These are phyloP conservation scores for Crepidodera aurea DNA, from an alignment of 2,888 invertebrate species.

Conservation along the genomic window DNA sequence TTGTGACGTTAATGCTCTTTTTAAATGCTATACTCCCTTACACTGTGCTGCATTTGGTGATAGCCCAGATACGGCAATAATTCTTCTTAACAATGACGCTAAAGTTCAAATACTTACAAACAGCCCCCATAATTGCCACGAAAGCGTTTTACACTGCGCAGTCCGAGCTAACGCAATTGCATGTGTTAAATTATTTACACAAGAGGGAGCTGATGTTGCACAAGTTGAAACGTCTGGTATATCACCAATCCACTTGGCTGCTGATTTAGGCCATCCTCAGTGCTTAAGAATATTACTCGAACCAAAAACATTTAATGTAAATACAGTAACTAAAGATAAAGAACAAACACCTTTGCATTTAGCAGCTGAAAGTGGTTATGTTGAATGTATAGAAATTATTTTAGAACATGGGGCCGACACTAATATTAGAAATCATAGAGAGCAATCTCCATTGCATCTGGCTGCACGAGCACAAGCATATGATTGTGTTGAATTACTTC, in stretches of 20 bases:
- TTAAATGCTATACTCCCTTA: constrained; percentile 80
- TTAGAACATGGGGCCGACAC: constrained; percentile 79
- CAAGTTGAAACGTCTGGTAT: constrained; percentile 78
- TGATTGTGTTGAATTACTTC: constrained; percentile 80
- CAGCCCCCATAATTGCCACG: constrained; percentile 69
- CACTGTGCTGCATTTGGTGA: constrained; percentile 93
- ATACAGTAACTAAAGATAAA: constrained; percentile 76
- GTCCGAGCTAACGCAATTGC: constrained; percentile 85
- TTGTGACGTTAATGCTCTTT: constrained; percentile 73
- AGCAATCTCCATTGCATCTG: constrained; percentile 85
- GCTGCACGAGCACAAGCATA: constrained; percentile 82
- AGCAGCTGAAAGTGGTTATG: constrained; percentile 87
- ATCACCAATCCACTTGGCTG: constrained; percentile 82
- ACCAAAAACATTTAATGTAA: constrained; percentile 75
- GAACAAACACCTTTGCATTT: constrained; percentile 84
- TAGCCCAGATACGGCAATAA: constrained; percentile 79
- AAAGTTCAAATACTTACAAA: constrained; percentile 72
- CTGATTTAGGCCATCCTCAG: constrained; percentile 79
- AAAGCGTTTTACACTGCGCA: constrained; percentile 84
- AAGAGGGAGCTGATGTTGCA: constrained; percentile 79
- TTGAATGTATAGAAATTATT: constrained; percentile 79
- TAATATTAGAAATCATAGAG: constrained; percentile 76
- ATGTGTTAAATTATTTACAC: constrained; percentile 78
- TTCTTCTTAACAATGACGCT: constrained; percentile 77
- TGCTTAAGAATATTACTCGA: constrained; percentile 79